These are phyloP conservation scores for Disparrhopalites patrizii DNA, from an alignment of 2,888 invertebrate genomes.

Conservation along the genomic window DNA sequence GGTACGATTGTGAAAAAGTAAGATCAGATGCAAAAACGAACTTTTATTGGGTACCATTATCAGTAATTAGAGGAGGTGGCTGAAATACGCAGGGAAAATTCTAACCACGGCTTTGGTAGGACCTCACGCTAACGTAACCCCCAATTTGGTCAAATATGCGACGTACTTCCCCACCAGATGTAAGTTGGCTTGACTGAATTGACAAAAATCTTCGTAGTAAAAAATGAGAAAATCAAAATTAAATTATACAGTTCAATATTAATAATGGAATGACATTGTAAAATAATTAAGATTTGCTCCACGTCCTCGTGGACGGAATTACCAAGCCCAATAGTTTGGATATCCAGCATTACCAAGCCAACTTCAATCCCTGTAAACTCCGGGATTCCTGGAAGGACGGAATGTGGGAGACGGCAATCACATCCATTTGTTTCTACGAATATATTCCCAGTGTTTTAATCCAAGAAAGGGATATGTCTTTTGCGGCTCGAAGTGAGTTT, in stretches of 20 bases:
- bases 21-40: no score
- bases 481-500: neutral
- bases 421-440: constrained; percentile 42
- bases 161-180: constrained; percentile 5
- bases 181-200: no score
- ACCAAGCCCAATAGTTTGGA: constrained; percentile 19
- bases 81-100: constrained; percentile 2
- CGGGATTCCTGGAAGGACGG: constrained; percentile 39
- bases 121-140: neutral
- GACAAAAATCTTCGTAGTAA: no score
- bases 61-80: no score
- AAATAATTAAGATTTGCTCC: constrained; percentile 13
- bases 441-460: constrained; percentile 36
- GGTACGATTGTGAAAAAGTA: no score
- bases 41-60: no score
- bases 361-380: constrained; percentile 39
- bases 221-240: no score
- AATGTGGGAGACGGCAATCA: constrained; percentile 36
- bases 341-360: constrained; percentile 39
- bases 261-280: neutral
- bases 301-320: constrained; percentile 15
- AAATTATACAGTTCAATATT: neutral
- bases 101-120: constrained; percentile 12
- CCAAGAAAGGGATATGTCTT: constrained; percentile 32
- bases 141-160: constrained; percentile 23